Percentiles rank a stretch among this genome's conserved stretches.
Conservation (phyloP, 2,113 vertebrate species). For the Condylura cristata region DNA sequence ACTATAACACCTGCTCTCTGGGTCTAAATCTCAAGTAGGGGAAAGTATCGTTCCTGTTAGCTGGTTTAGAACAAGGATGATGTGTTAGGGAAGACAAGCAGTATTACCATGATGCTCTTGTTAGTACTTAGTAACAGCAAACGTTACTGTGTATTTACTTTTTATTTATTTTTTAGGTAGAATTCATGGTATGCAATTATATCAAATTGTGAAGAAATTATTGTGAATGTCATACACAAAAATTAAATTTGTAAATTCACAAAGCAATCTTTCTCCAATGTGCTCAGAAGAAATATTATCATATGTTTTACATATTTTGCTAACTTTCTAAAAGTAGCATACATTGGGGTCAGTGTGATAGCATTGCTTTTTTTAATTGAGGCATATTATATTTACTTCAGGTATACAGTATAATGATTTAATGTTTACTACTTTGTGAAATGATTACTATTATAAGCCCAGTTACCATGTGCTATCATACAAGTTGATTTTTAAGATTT, state of each 20-base stretch:
- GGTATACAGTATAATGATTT: too few relatives aligned
- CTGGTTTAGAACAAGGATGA: not conserved
- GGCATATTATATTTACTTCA: too few relatives aligned
- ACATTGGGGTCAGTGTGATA: not conserved
- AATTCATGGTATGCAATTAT: not conserved
- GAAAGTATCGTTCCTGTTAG: not conserved
- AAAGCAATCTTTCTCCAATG: not conserved
- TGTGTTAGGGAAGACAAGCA: not conserved
- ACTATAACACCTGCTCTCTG: not conserved
- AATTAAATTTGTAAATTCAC: not conserved
- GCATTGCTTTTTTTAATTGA: not conserved
- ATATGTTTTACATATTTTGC: not conserved
- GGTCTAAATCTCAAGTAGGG: not conserved
- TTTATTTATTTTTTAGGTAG: slow-evolving; percentile 5
- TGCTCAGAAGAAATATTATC: not conserved
- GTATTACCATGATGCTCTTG: not conserved
- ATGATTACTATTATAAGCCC: too few relatives aligned
- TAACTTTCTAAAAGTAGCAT: not conserved
- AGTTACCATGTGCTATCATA: too few relatives aligned
- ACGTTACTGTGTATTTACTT: not conserved
- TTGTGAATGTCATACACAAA: not conserved
- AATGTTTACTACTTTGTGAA: too few relatives aligned
- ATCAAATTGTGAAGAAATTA: not conserved
- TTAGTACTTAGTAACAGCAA: not conserved
- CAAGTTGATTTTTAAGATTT: too few relatives aligned